Percentiles rank a stretch among this genome's conserved stretches.
These are phyloP conservation scores for Crocodylus rhombifer DNA, from an alignment of 2,797 vertebrate genomes.

Conservation along the genomic window DNA sequence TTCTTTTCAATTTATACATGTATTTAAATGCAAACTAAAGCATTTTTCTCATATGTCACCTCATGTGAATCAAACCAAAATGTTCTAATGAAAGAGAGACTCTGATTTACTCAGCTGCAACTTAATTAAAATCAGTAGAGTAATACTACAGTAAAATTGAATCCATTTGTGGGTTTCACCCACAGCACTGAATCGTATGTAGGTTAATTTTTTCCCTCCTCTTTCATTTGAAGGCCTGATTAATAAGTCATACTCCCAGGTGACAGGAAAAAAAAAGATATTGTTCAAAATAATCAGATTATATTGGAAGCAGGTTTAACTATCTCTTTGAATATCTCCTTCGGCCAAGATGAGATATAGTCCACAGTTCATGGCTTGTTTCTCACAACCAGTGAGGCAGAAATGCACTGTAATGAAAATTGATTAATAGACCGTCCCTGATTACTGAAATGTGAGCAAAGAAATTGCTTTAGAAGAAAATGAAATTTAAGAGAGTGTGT, in stretches of 20 bases:
- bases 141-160: not conserved
- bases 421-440: conserved; percentile 30
- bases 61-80: not conserved
- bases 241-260: conserved; percentile 2
- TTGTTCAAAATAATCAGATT: conserved; percentile 33
- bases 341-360: conserved; percentile 46
- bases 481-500: not conserved
- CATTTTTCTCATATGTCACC: not conserved
- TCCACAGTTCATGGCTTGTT: conserved; percentile 25
- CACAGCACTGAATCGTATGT: not conserved
- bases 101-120: not conserved
- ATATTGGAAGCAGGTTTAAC: conserved; percentile 29
- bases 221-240: conserved; percentile 21
- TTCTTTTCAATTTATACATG: not conserved
- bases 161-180: not conserved
- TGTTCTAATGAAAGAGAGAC: not conserved
- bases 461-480: conserved; percentile 43
- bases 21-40: not conserved
- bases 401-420: conserved; percentile 65
- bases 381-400: conserved; percentile 57
- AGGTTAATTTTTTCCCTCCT: not conserved
- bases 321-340: conserved; percentile 50
- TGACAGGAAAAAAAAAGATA: not conserved
- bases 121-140: not conserved
- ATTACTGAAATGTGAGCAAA: conserved; percentile 16